These are phyloP conservation scores for Scaptomyza caliginosa DNA, from an alignment of 2,888 invertebrate genomes.

Conservation along the genomic window DNA sequence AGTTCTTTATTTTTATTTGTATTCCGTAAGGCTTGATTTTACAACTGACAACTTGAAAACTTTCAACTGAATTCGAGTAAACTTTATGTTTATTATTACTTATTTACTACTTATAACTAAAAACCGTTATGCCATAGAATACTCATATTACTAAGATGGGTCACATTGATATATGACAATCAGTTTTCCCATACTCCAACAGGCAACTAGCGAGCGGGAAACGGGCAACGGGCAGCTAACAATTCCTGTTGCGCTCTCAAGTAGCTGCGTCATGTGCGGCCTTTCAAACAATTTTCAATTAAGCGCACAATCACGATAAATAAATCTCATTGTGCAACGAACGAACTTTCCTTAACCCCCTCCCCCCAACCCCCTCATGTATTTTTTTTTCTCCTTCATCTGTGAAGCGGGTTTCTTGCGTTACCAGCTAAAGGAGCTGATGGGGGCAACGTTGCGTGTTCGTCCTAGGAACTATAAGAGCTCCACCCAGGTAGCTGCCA, in stretches of 20 bases:
- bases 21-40: too few species aligned
- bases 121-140: constrained; percentile 55
- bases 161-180: constrained; percentile 63
- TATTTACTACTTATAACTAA: too few species aligned
- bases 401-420: constrained; percentile 47
- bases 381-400: too few species aligned
- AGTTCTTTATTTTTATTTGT: too few species aligned
- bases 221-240: not conserved
- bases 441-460: constrained; percentile 8
- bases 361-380: too few species aligned
- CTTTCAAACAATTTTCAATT: constrained; percentile 78
- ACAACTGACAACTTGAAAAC: too few species aligned
- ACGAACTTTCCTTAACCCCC: too few species aligned
- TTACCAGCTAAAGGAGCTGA: not conserved
- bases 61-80: too few species aligned
- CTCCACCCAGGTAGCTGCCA: constrained; percentile 58
- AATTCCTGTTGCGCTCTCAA: constrained; percentile 69
- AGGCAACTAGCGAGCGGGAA: not conserved
- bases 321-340: constrained; percentile 76
- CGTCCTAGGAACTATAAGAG: constrained; percentile 7
- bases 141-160: constrained; percentile 48
- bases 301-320: constrained; percentile 78
- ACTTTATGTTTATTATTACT: too few species aligned
- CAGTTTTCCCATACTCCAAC: constrained; percentile 6
- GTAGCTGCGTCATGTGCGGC: constrained; percentile 48